Evolutionary conservation across 2,888 invertebrate genomes (phyloP), one percentile per base, ranked within the genome.

Genomic region (Dolomedes plantarius): DNA sequence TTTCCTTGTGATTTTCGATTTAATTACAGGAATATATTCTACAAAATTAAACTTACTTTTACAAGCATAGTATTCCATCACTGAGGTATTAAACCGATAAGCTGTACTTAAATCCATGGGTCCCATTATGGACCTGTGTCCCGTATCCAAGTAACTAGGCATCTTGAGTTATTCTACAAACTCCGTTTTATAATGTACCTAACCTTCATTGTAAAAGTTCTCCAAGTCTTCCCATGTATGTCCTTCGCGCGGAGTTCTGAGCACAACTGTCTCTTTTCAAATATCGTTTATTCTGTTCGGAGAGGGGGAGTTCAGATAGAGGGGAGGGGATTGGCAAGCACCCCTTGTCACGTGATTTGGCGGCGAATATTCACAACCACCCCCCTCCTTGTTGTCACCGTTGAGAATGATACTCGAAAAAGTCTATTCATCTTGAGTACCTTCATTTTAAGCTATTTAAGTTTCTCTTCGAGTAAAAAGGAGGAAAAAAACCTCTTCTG

Each of bases 31-130:
- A n/a, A n/a, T n/a, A n/a, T n/a, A n/a, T n/a, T n/a, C n/a, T n/a
- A n/a, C n/a, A n/a, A n/a, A n/a, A n/a, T n/a, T n/a, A 31, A 39
- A 90, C 90, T 91, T 90, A 90, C 90, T 90, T 89, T 90, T 91
- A 89, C 90, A 98, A 92, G 97, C 97, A 91, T 98, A 98, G 93
- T 97, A 98, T 94, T 98, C 98, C 97, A 98, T 97, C 97, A 98
- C 97, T 92, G 97, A 97, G 91, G 97, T 97, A 93, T 97, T 97
- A 93, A 97, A 97, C 90, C 97, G 94, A 92, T 97, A 97, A 90
- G 97, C 97, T 91, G 97, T 97, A 91, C 96, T 96, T 90, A 97
- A 94, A 93, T 97, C 97, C 94, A 97, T 96, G 74, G 88, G 81
- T n/a, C 81, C 65, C 27, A 65, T 72, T 31, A 65, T 27, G 31